Evolutionary conservation across 2,888 invertebrate genomes (phyloP).

Genomic region (Rambutsinella grinnellia): DNA sequence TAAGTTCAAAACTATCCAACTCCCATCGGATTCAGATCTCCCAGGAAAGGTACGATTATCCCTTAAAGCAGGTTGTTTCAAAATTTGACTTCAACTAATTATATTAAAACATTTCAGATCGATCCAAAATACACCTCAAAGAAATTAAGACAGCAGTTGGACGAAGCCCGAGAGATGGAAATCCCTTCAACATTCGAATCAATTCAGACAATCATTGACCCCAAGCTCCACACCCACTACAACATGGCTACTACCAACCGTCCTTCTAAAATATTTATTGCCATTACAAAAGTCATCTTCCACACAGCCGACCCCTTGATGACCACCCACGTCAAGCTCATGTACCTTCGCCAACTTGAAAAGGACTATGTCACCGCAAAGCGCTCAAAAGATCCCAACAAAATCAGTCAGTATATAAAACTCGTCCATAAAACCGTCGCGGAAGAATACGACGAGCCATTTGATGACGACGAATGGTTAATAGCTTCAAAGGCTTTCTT

Average conservation of each 20-base stretch:
- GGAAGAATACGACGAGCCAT: slow-evolving; percentile 13
- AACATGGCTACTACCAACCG: slow-evolving; percentile 1
- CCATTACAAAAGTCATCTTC: slow-evolving; percentile 9
- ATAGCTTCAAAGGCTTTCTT: slow-evolving; percentile 24
- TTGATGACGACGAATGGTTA: slow-evolving; percentile 21
- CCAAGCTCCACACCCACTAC: neutral
- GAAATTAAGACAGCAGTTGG: neutral
- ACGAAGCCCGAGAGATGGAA: neutral
- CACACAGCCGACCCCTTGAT: neutral
- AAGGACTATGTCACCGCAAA: slow-evolving; percentile 13
- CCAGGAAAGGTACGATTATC: slow-evolving; percentile 12
- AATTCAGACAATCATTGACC: neutral
- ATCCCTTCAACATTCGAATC: neutral
- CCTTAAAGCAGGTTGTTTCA: no score
- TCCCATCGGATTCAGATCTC: no score
- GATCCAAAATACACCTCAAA: slow-evolving; percentile 1
- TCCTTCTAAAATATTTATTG: slow-evolving; percentile 13
- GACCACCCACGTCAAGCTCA: slow-evolving; percentile 11
- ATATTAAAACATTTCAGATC: no score
- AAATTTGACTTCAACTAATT: no score
- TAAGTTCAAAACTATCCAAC: no score
- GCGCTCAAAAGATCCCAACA: neutral
- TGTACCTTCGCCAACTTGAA: slow-evolving; percentile 26
- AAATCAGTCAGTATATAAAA: neutral
- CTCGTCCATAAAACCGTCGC: slow-evolving; percentile 10